Percentiles rank a stretch among this genome's conserved stretches.
Evolutionary conservation across 2,888 invertebrate genomes (phyloP).

Genomic region (Scelioninae gen. 1): DNA sequence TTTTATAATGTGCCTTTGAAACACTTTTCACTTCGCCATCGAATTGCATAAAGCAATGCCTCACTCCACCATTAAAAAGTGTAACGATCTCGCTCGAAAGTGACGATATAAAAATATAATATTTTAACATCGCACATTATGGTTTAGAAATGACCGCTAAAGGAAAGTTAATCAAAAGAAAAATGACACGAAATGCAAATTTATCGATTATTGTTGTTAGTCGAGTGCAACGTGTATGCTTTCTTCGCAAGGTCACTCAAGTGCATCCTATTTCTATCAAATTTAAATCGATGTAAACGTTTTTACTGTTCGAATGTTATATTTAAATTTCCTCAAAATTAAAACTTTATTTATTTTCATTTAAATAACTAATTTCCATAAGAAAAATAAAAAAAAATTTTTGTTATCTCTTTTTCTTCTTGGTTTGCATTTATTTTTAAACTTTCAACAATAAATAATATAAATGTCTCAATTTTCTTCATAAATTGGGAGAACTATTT

Average conservation of each 20-base stretch:
- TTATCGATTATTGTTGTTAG: slow-evolving; percentile 65
- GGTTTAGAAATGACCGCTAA: slow-evolving; percentile 52
- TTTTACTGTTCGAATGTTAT: background rate
- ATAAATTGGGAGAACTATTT: too few relatives aligned
- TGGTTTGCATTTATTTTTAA: too few relatives aligned
- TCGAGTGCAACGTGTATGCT: slow-evolving; percentile 64
- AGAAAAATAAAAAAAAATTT: too few relatives aligned
- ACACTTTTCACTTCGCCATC: slow-evolving; percentile 33
- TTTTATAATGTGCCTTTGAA: slow-evolving; percentile 31
- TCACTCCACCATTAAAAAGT: slow-evolving; percentile 23
- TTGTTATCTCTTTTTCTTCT: too few relatives aligned
- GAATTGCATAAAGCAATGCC: slow-evolving; percentile 35
- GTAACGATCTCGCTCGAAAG: slow-evolving; percentile 36
- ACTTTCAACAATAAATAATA: too few relatives aligned
- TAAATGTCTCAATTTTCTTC: too few relatives aligned
- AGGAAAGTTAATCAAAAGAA: slow-evolving; percentile 67
- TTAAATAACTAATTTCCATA: too few relatives aligned
- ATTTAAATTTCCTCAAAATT: too few relatives aligned
- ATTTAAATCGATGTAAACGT: slow-evolving; percentile 45
- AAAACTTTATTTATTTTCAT: too few relatives aligned
- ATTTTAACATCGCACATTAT: slow-evolving; percentile 33
- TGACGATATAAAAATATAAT: slow-evolving; percentile 53
- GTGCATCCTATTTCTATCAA: slow-evolving; percentile 53
- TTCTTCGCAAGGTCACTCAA: slow-evolving; percentile 63
- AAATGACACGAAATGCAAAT: slow-evolving; percentile 67